These are phyloP conservation scores for Amia ocellicauda DNA, from an alignment of 2,113 vertebrate genomes.

Conservation along the genomic window DNA sequence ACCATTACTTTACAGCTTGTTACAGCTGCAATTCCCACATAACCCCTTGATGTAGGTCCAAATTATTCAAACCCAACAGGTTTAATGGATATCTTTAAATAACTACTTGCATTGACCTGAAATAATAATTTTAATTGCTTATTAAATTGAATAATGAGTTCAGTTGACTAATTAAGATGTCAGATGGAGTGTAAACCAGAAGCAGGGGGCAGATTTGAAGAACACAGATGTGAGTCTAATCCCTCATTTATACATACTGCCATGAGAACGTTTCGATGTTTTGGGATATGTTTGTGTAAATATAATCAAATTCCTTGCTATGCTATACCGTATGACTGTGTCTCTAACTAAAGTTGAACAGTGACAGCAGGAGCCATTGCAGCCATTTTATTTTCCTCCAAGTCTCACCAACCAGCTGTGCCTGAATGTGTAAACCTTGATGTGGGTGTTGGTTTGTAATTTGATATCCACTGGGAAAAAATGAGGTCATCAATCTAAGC, in stretches of 20 bases:
- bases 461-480: conserved; percentile 63
- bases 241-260: background rate
- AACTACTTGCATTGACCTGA: too few species aligned
- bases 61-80: too few species aligned
- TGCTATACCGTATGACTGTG: background rate
- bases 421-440: conserved; percentile 36
- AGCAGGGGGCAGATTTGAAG: background rate
- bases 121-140: too few species aligned
- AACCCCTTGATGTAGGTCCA: too few species aligned
- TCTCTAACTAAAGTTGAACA: background rate
- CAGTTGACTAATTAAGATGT: too few species aligned
- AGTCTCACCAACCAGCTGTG: conserved; percentile 25
- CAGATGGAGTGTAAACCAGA: too few species aligned
- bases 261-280: background rate
- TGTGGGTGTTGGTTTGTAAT: too few species aligned
- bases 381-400: conserved; percentile 41
- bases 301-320: background rate
- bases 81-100: too few species aligned
- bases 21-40: background rate
- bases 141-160: too few species aligned
- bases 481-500: conserved; percentile 54
- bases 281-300: background rate
- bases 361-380: conserved; percentile 34
- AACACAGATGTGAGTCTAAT: background rate
- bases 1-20: background rate